These are phyloP conservation scores for Psittacus erithacus DNA, from an alignment of 2,113 vertebrate species.

Conservation along the genomic window DNA sequence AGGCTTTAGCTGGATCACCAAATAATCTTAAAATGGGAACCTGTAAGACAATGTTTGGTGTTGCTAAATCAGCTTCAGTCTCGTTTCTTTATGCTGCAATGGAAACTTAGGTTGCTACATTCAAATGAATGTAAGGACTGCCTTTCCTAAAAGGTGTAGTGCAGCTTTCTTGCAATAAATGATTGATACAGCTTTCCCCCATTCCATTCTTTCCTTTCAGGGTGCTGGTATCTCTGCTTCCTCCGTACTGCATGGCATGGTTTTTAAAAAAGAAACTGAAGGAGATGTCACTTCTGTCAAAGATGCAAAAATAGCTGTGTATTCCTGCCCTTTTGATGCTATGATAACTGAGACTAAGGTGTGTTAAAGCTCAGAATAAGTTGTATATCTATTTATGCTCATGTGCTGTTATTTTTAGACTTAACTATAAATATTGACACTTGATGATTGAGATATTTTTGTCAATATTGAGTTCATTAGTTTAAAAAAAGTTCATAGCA, in stretches of 20 bases:
- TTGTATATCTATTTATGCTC: not conserved
- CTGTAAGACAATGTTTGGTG: not conserved
- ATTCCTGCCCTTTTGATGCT: conserved; percentile 96
- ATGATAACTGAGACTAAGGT: conserved; percentile 98
- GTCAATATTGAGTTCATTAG: conserved; percentile 9
- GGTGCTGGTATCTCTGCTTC: conserved; percentile 90
- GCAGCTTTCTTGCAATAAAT: not conserved
- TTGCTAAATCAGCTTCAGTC: not conserved
- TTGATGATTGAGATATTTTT: conserved; percentile 12
- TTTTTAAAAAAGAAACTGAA: conserved; percentile 97
- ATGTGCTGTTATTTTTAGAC: conserved; percentile 25
- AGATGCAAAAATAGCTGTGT: conserved; percentile 94
- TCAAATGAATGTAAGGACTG: not conserved
- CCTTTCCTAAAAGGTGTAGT: not conserved
- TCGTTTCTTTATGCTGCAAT: not conserved
- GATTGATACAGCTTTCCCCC: not conserved
- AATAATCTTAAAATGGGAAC: not conserved
- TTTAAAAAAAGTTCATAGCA: not conserved
- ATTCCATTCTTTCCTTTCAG: conserved; percentile 67
- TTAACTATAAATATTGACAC: conserved; percentile 6
- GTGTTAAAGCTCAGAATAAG: conserved; percentile 40
- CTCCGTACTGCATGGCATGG: conserved; percentile 94
- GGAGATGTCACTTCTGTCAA: conserved; percentile 94
- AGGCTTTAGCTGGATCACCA: not conserved
- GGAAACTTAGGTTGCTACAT: not conserved